Conservation (phyloP, 2,797 vertebrate species). For the Tiaroga cobitis region DNA sequence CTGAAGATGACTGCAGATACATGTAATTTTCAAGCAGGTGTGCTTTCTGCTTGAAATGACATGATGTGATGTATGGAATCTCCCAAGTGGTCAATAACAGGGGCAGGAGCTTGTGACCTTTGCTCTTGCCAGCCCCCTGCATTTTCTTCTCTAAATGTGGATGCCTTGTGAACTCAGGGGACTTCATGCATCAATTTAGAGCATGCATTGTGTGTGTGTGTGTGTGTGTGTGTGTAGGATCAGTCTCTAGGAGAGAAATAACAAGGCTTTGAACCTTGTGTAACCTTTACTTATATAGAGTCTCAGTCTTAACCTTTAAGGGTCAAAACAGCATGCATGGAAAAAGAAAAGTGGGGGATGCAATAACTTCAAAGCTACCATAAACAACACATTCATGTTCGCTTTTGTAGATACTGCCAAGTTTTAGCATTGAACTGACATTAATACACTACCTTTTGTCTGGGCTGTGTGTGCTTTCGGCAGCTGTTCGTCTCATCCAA, state of each 20-base stretch:
- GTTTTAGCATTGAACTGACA: neutral
- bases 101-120: slow-evolving; percentile 41
- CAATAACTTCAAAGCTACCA: neutral
- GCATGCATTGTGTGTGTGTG: neutral
- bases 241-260: slow-evolving; percentile 31
- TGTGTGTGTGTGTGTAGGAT: slow-evolving; percentile 24
- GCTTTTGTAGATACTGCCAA: neutral
- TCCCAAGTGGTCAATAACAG: slow-evolving; percentile 27
- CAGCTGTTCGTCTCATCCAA: neutral
- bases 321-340: slow-evolving; percentile 24
- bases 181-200: slow-evolving; percentile 28
- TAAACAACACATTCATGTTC: neutral
- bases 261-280: slow-evolving; percentile 53
- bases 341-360: slow-evolving; percentile 17
- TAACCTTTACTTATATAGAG: slow-evolving; percentile 52
- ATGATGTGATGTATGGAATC: slow-evolving; percentile 53
- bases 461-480: neutral
- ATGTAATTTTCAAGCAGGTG: slow-evolving; percentile 57
- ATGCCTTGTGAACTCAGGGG: slow-evolving; percentile 39
- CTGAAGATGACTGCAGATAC: slow-evolving; percentile 36
- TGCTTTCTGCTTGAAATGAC: slow-evolving; percentile 51
- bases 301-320: slow-evolving; percentile 30
- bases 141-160: slow-evolving; percentile 43
- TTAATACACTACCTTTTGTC: neutral
- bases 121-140: slow-evolving; percentile 27